Base-by-base conservation (phyloP, 2,888 invertebrate genomes). In the Orgyia antiqua region DNA sequence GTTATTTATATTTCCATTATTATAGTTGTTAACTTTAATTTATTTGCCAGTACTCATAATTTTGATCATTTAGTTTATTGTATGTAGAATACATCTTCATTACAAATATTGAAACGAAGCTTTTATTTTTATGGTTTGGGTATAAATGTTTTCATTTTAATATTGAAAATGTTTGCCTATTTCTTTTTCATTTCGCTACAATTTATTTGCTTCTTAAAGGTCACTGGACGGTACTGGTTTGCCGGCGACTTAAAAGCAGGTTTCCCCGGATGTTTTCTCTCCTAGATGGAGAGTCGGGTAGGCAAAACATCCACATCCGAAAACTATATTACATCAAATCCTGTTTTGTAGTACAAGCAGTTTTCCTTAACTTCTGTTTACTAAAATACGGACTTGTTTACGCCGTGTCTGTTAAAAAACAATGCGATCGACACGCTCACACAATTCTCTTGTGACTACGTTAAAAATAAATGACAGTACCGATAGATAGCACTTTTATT, bases 331-430 rank as follows among this genome's bases (percentile, higher is more conserved):
- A 54, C 60, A 62, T 62, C 52, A 61, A 55, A 45, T 15, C 42
- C 51, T 55, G 55, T 50, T 58, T 56, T 59, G 62, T 60, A 64
- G 54, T n/a, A 54, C 46, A 50, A 45, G n/a, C 6, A 4, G 15
- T 15, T 65, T 66, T 58, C 55, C 45, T 54, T 43, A 45, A 51
- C 50, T 57, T 45, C 39, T 28, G 58, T 42, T 53, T 42, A 41
- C 51, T 62, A n/a, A 58, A 62, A 61, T 15, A 68, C 45, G 44
- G 47, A 56, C 62, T 60, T 61, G 61, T 66, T 63, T 63, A 58
- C 62, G 57, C 55, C 50, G 41, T 50, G 53, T 49, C 42, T 50
- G 38, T 54, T 45, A 42, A 55, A 51, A 60, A 60, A 52, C 50
- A 51, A n/a, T 48, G 41, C 51, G 35, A 43, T 51, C 38, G 39